A percentile compares a stretch with the other conserved stretches of the same genome.
Conservation (phyloP, 2,797 vertebrate species). For the Enteromius radiatus region DNA sequence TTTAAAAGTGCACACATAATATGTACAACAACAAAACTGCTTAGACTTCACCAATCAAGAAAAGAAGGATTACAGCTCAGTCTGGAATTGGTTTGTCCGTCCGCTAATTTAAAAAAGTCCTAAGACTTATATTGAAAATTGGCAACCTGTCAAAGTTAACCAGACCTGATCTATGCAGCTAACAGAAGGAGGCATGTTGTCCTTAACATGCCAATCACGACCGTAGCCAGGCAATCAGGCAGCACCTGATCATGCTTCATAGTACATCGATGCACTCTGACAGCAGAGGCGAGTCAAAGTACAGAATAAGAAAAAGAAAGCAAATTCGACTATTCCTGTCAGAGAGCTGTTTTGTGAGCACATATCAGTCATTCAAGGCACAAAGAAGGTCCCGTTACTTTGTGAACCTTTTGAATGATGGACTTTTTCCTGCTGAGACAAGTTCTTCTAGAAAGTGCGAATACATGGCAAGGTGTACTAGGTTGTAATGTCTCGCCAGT, state of each 20-base stretch:
- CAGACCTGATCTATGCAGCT: conserved; percentile 8
- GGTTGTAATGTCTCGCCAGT: background rate
- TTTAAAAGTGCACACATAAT: background rate
- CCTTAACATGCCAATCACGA: conserved; percentile 42
- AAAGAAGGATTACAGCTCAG: conserved; percentile 15
- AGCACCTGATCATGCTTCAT: conserved; percentile 9
- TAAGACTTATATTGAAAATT: conserved; percentile 15
- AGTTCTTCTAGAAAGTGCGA: background rate
- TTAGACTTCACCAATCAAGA: background rate
- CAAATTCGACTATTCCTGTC: conserved; percentile 1
- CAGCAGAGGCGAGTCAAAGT: conserved; percentile 21
- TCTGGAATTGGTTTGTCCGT: background rate
- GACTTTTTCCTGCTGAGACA: background rate
- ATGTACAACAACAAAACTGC: background rate
- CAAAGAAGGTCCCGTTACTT: conserved; percentile 15
- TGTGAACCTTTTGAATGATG: background rate
- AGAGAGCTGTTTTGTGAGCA: conserved; percentile 6
- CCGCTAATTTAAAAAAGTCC: conserved; percentile 9
- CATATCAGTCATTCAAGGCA: conserved; percentile 5
- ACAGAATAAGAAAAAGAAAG: conserved; percentile 21
- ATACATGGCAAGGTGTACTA: conserved; percentile 15
- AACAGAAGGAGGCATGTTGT: conserved; percentile 12
- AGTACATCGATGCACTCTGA: conserved; percentile 9
- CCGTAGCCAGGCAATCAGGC: conserved; percentile 21
- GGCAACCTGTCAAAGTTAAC: conserved; percentile 17